Evolutionary conservation across 23 tunicate genomes (phyloP), one percentile per base, ranked within the genome.

Genomic region (Ascidia mentula): DNA sequence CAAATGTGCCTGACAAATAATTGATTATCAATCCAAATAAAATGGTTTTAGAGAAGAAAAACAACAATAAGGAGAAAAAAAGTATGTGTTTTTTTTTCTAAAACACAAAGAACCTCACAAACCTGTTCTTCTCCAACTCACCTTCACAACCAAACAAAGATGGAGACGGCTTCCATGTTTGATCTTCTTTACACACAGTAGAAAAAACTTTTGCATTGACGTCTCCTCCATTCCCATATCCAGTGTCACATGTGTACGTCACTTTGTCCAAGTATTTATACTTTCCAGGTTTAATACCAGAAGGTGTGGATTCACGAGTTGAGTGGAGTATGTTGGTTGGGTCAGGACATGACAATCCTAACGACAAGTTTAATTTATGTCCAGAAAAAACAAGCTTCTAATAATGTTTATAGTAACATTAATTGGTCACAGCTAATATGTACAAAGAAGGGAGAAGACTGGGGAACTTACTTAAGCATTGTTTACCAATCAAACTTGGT

Each of bases 301-400:
- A 79, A 6, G 83, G 87, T 22, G 77, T 26, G 0, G 86, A 82
- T 22, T 18, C 36, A 34, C 46, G 0, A n/a, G 88, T 61, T 7
- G 72, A 32, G 33, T 85, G 79, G 72, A 69, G n/a, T 38, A 69
- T 15, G 8, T 76, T 13, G 22, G 95, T 87, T 33, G 89, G 89
- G 31, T 86, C 81, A 30, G 97, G 84, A 82, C 97, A 91, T 0
- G 80, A 31, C 45, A 91, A 59, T 34, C 84, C 97, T 91, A 69
- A n/a, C n/a, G n/a, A n/a, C n/a, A n/a, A n/a, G n/a, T n/a, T n/a
- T n/a, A n/a, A n/a, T n/a, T n/a, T n/a, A n/a, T n/a, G n/a, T n/a
- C n/a, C n/a, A n/a, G n/a, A n/a, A n/a, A n/a, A n/a, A n/a, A n/a
- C n/a, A n/a, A n/a, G n/a, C n/a, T n/a, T n/a, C n/a, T n/a, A n/a